Percentiles rank a stretch among this genome's conserved stretches.
phyloP scores from a whole-genome alignment of 2,888 invertebrate genomes.

The Coecobrya sp. region DNA sequence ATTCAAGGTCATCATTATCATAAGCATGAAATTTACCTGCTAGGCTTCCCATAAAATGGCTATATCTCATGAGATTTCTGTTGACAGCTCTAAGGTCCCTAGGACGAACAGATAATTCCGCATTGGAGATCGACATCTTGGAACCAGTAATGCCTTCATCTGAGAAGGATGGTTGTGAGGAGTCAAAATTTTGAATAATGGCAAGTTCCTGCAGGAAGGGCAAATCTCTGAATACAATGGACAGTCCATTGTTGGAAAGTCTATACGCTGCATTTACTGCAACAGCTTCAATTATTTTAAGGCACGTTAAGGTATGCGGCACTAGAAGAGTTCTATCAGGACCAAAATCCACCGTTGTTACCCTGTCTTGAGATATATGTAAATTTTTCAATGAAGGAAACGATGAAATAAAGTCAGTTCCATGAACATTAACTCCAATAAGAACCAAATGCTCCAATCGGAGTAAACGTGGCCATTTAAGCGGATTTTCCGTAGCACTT shows the following conservation, averaged over 20 bases:
- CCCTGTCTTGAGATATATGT: constrained; percentile 71
- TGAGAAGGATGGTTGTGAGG: constrained; percentile 53
- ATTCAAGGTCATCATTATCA: too few relatives aligned
- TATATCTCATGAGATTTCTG: constrained; percentile 66
- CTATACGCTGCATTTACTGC: constrained; percentile 66
- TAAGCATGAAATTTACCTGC: too few relatives aligned
- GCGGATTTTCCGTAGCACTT: constrained; percentile 71
- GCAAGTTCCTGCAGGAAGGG: constrained; percentile 64
- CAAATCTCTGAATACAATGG: constrained; percentile 70
- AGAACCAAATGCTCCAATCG: constrained; percentile 58
- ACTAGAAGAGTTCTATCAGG: constrained; percentile 46
- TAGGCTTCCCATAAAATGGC: constrained; percentile 71
- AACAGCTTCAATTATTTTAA: constrained; percentile 70
- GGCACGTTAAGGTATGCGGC: constrained; percentile 68
- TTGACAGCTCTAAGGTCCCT: constrained; percentile 64
- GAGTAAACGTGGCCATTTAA: constrained; percentile 73
- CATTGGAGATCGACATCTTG: constrained; percentile 51
- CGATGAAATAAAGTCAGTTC: constrained; percentile 57
- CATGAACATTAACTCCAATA: constrained; percentile 73
- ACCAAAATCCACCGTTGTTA: constrained; percentile 69
- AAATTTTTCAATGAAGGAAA: constrained; percentile 63
- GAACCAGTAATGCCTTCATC: constrained; percentile 72
- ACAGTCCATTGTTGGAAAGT: constrained; percentile 62
- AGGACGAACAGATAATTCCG: constrained; percentile 46
- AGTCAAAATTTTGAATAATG: constrained; percentile 61